Conservation (phyloP, 2,113 vertebrate species). For the Poeciliopsis turrubarensis region DNA sequence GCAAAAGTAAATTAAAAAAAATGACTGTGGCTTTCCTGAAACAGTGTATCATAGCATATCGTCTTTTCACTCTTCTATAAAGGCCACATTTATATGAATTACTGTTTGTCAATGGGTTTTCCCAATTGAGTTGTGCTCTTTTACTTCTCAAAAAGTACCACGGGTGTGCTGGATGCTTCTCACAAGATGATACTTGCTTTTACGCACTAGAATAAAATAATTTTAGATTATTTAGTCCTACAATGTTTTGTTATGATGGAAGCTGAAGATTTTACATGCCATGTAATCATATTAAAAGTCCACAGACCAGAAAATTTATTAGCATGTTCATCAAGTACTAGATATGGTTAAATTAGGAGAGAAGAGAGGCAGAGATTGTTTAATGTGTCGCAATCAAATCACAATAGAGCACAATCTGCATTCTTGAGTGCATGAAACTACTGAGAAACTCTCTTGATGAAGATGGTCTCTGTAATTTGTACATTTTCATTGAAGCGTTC, state of each 20-base stretch:
- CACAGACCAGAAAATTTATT: neutral
- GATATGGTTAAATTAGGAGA: neutral
- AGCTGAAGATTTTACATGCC: neutral
- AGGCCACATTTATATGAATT: neutral
- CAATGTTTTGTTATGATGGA: neutral
- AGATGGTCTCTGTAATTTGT: constrained; percentile 37
- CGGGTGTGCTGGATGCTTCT: too few relatives aligned
- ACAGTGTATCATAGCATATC: neutral
- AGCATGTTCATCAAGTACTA: neutral
- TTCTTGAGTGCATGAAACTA: too few relatives aligned
- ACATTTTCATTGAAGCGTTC: constrained; percentile 25
- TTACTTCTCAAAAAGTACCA: too few relatives aligned
- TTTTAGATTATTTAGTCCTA: neutral
- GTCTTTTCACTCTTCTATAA: neutral
- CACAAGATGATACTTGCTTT: neutral
- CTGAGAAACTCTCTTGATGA: constrained; percentile 36
- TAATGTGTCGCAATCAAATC: neutral
- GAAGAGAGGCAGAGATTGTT: neutral
- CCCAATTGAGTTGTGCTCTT: neutral
- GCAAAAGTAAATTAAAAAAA: neutral
- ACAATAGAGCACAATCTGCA: too few relatives aligned
- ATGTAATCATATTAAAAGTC: neutral
- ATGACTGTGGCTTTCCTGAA: neutral
- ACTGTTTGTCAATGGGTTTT: neutral
- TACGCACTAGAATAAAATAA: neutral